Base-by-base conservation (phyloP, 1,140 invertebrate species). In the Armadillidium nasatum region DNA sequence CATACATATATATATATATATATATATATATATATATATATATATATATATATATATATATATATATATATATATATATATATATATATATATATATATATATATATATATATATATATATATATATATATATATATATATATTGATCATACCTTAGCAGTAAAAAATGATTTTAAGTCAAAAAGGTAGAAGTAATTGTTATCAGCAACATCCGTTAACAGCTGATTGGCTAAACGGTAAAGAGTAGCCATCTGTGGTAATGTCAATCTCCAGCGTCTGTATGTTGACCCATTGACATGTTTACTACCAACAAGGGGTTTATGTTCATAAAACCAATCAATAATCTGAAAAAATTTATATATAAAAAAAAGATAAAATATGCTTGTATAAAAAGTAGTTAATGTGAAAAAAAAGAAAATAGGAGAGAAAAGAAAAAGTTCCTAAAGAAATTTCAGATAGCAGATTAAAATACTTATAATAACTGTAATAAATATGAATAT, bases 111-210 rank as follows among this genome's bases (percentile, higher is more conserved):
- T n/a, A n/a, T n/a, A n/a, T n/a, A n/a, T n/a, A n/a, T n/a, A n/a
- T n/a, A n/a, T n/a, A n/a, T n/a, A n/a, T n/a, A n/a, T n/a, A n/a
- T n/a, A n/a, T n/a, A n/a, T 33, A 71, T 43, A 71, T 43, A 71
- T 33, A 71, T 22, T 46, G 4, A 44, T 44, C 60, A 54, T 43
- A 81, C 79, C 87, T 99, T 99, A 0, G 98, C 98, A 19, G 98
- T 99, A 85, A 99, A 99, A 85, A 99, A 99, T 82, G 97, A 99
- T 85, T 99, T 99, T 11, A 96, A 90, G 86, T 99, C 97, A 87
- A 99, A 99, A 0, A 99, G 87, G 85, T 99, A 99, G 85, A 99
- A 99, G 84, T 98, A 99, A 85, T 99, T 99, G 78, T 95, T 91
- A 88, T 99, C 98, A 0, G 98, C 95, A 66, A 99, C 88, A 87